Base-by-base conservation (phyloP, 1,140 invertebrate genomes). In the Eumeta japonica region DNA sequence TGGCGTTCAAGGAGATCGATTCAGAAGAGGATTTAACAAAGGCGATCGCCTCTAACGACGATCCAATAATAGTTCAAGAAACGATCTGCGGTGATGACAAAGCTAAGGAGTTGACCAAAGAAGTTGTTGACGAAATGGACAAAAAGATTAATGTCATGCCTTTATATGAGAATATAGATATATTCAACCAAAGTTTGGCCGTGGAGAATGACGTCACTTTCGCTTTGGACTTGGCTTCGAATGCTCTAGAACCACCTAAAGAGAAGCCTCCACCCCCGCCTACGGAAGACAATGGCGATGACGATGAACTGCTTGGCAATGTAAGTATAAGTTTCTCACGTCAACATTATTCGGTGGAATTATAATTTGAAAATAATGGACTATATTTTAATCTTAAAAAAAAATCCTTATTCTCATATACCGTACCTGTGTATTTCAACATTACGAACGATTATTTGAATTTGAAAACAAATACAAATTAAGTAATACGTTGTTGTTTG, bases 201-300 rank as follows among this genome's bases (percentile, higher is more conserved):
- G 3, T 50, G 10, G 55, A 58, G 28, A 58, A 61, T 4, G 41
- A 35, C 0, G 50, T 37, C 33, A 55, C 55, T 1, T 77, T 77
- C 41, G 63, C 75, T 28, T 45, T 77, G 35, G 75, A 75, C 41
- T 39, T 80, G 37, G 79, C 82, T 10, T 76, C 81, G 9, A 81
- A 79, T 38, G 81, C 75, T 34, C 55, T 87, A 45, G 85, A 89
- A 59, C 89, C 89, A 3, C 89, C 89, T 1, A 90, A 89, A 55
- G 88, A 88, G 55, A 91, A 90, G 63, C 89, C 89, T 29, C 89
- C 89, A 10, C 89, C 89, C n/a, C 88, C 88, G 12, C 88, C 89
- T 0, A 76, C 80, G 1, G 84, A 86, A 19, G 74, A 75, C 42
- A 61, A 56, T 31, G 52, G 28, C 3, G 67, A 66, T 9, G n/a